Conservation (phyloP, 1,140 invertebrate genomes). For the Polypedilum vanderplanki region DNA sequence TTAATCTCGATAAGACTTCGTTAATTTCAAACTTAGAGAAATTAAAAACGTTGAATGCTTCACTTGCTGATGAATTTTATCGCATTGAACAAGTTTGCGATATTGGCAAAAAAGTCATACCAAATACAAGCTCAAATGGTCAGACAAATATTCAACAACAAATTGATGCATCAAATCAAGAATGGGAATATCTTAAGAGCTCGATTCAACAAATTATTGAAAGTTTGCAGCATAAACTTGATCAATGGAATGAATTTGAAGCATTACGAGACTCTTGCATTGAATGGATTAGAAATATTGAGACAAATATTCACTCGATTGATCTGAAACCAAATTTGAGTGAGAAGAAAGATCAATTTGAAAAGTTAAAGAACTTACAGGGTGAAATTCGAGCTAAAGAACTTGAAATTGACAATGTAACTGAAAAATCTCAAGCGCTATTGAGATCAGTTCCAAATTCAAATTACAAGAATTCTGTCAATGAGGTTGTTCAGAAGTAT, state of each 20-base stretch:
- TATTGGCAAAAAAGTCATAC: conserved; percentile 83
- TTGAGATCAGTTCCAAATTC: conserved; percentile 57
- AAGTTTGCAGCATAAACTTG: conserved; percentile 68
- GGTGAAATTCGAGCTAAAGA: conserved; percentile 86
- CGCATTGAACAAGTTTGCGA: conserved; percentile 70
- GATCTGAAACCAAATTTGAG: conserved; percentile 75
- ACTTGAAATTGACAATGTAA: conserved; percentile 85
- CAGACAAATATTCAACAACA: conserved; percentile 79
- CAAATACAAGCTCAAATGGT: conserved; percentile 76
- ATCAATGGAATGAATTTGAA: conserved; percentile 89
- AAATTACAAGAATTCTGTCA: conserved; percentile 59
- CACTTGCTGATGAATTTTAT: conserved; percentile 76
- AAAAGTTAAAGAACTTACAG: conserved; percentile 69
- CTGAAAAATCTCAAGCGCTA: conserved; percentile 79
- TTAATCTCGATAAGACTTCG: conserved; percentile 78
- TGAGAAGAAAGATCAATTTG: conserved; percentile 79
- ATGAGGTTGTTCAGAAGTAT: conserved; percentile 83
- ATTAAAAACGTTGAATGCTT: conserved; percentile 72
- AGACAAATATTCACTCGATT: conserved; percentile 78
- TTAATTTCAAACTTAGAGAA: conserved; percentile 88
- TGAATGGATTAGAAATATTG: conserved; percentile 82
- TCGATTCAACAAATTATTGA: conserved; percentile 70
- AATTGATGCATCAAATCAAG: conserved; percentile 79
- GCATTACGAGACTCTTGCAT: conserved; percentile 75
- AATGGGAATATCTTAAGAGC: conserved; percentile 78